Evolutionary conservation across 37 sponge, comb jelly and placozoan genomes (phyloP).

Genomic region (Oopsacas minuta): DNA sequence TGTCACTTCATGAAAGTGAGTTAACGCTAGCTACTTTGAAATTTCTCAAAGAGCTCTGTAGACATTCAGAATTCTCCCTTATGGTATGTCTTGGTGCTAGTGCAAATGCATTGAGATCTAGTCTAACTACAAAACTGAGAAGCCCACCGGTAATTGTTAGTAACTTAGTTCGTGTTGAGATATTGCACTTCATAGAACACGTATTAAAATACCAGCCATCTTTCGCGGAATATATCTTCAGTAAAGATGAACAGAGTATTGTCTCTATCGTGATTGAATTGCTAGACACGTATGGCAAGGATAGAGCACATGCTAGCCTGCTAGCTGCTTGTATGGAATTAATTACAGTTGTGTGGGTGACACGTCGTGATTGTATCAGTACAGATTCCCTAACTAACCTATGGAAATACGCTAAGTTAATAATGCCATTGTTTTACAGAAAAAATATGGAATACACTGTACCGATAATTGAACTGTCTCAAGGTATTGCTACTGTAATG

Average conservation of each 20-base stretch:
- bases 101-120: background rate
- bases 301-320: background rate
- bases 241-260: background rate
- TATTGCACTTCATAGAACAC: background rate
- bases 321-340: background rate
- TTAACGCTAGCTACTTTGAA: background rate
- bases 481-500: background rate
- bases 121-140: background rate
- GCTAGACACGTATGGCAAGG: background rate
- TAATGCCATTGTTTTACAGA: background rate
- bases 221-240: background rate
- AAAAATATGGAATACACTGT: background rate
- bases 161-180: background rate
- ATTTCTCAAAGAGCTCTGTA: background rate
- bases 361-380: background rate
- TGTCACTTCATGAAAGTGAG: background rate
- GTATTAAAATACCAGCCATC: background rate
- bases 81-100: background rate
- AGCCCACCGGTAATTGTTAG: background rate
- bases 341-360: background rate
- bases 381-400: background rate
- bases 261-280: background rate
- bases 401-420: background rate
- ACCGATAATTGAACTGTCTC: background rate
- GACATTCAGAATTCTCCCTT: slow-evolving; percentile 1